These are phyloP conservation scores for Phaedon cochleariae DNA, from an alignment of 2,888 invertebrate genomes.

Conservation along the genomic window DNA sequence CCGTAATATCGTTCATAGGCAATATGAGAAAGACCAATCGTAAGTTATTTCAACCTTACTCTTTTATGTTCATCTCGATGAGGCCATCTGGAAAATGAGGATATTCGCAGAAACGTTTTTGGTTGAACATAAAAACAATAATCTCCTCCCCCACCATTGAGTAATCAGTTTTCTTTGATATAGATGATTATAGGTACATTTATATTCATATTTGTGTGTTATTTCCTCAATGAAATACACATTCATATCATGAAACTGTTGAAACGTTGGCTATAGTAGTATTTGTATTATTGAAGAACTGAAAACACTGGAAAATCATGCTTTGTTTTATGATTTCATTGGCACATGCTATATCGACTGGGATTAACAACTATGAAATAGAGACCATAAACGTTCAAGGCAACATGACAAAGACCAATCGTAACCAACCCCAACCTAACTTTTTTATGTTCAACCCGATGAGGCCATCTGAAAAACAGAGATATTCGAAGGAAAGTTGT, in stretches of 20 bases:
- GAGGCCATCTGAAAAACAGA: slow-evolving; percentile 13
- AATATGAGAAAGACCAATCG: not conserved
- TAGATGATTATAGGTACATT: no score
- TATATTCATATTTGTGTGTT: no score
- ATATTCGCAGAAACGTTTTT: slow-evolving; percentile 23
- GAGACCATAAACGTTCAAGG: not conserved
- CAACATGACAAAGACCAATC: not conserved
- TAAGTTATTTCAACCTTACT: not conserved
- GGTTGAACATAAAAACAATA: slow-evolving; percentile 20
- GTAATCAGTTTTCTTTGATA: no score
- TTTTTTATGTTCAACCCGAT: slow-evolving; percentile 9
- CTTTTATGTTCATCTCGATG: slow-evolving; percentile 6
- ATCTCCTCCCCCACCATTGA: no score
- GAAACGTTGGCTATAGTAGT: no score
- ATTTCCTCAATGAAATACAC: no score
- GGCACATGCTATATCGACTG: no score
- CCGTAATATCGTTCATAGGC: not conserved
- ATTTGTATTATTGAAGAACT: no score
- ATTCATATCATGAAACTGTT: no score
- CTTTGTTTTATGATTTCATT: no score
- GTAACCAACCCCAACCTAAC: not conserved
- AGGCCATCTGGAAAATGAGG: slow-evolving; percentile 10
- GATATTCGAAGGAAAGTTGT: slow-evolving; percentile 23
- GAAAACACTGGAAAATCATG: no score
- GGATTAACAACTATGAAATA: not conserved